phyloP scores from a whole-genome alignment of 2,797 vertebrate genomes.

The Chaetodon trifasciatus region DNA sequence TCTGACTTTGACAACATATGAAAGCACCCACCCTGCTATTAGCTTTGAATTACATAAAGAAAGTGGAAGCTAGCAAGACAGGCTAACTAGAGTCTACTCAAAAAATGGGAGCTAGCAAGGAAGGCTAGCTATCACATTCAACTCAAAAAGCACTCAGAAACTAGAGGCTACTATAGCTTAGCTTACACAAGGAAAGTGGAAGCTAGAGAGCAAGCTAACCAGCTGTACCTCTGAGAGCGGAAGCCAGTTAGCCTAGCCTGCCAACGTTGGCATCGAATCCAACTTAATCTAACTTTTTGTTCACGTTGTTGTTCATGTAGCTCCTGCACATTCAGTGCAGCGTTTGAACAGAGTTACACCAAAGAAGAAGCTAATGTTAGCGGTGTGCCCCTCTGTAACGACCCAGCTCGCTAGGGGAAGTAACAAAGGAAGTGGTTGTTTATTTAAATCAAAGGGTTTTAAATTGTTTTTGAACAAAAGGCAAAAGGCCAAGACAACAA shows the following conservation, averaged over 20 bases:
- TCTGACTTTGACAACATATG: background rate
- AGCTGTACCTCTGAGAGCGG: background rate
- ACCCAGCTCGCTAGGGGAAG: too few species aligned
- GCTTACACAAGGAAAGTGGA: background rate
- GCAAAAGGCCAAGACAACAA: too few species aligned
- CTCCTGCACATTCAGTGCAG: too few species aligned
- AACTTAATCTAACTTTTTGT: background rate
- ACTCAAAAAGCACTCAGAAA: background rate
- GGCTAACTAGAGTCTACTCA: too few species aligned
- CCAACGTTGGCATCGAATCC: background rate
- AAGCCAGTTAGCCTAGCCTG: too few species aligned
- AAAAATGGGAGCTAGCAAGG: background rate
- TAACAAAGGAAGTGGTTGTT: too few species aligned
- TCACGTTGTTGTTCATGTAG: background rate
- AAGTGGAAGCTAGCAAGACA: too few species aligned
- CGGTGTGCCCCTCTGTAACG: too few species aligned
- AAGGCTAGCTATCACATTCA: background rate
- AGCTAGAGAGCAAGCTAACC: background rate
- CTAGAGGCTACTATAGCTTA: background rate
- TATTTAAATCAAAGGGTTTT: too few species aligned
- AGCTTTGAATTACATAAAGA: background rate
- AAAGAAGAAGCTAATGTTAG: too few species aligned
- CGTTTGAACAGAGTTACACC: too few species aligned
- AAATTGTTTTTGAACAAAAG: too few species aligned
- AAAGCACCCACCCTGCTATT: background rate